These are phyloP conservation scores for Drosophila subobscura DNA, from an alignment of 1,140 invertebrate genomes.

Conservation along the genomic window DNA sequence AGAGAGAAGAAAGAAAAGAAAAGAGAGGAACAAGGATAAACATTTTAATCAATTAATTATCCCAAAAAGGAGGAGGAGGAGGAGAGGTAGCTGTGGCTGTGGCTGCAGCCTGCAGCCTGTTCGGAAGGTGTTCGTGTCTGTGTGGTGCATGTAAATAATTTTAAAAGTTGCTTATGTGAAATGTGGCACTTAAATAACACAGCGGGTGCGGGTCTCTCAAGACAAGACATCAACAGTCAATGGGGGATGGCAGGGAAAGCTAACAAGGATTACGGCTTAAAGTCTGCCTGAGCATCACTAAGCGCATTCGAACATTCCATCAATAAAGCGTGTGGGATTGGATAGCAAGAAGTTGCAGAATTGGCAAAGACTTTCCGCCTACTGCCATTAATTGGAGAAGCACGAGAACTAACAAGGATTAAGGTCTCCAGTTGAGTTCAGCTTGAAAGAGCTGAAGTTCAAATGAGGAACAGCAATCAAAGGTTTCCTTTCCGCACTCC, in stretches of 20 bases:
- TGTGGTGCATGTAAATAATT: conserved; percentile 75
- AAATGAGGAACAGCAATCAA: no score
- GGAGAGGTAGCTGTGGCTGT: not conserved
- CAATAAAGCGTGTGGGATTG: no score
- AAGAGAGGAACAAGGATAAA: conserved; percentile 38
- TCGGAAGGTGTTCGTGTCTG: conserved; percentile 53
- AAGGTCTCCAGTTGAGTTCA: no score
- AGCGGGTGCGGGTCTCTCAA: conserved; percentile 49
- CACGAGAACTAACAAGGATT: no score
- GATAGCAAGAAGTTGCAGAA: no score
- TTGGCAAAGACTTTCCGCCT: not conserved
- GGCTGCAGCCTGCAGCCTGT: conserved; percentile 10
- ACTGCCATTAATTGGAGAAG: no score
- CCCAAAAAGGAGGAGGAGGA: conserved; percentile 36
- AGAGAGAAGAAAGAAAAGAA: conserved; percentile 14
- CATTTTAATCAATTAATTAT: conserved; percentile 83
- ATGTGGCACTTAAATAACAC: conserved; percentile 79
- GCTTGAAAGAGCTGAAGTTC: no score
- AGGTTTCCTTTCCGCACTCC: no score
- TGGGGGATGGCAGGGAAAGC: not conserved
- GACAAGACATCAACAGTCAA: not conserved
- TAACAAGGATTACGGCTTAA: not conserved
- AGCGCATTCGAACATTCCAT: no score
- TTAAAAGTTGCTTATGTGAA: conserved; percentile 77
- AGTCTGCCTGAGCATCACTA: no score